Evolutionary conservation across 2,797 vertebrate species (phyloP).

Genomic region (Miichthys miiuy): DNA sequence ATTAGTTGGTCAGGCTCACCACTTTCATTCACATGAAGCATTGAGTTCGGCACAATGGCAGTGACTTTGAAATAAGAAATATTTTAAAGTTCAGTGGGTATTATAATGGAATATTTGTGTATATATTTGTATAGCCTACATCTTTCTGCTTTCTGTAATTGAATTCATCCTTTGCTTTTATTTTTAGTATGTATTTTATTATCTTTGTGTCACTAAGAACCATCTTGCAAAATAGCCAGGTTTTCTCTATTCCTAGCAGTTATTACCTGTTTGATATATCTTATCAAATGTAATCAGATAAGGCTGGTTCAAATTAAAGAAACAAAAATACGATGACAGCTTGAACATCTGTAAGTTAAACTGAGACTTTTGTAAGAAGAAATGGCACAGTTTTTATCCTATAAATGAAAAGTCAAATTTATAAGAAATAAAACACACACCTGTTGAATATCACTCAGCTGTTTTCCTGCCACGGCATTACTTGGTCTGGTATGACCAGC

Average conservation of each 20-base stretch:
- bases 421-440: neutral
- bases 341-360: no score
- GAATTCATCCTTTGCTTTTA: neutral
- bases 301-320: neutral
- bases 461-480: neutral
- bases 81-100: neutral
- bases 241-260: neutral
- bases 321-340: no score
- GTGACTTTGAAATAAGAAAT: neutral
- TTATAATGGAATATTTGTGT: neutral
- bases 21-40: slow-evolving; percentile 34
- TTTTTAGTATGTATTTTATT: neutral
- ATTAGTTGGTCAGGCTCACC: slow-evolving; percentile 46
- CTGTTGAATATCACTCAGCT: no score
- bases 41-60: slow-evolving; percentile 7
- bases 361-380: no score
- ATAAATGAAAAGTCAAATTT: neutral
- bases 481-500: neutral
- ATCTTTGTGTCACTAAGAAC: neutral
- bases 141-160: neutral
- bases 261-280: neutral
- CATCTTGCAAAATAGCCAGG: neutral
- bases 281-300: neutral
- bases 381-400: no score
- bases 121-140: neutral